phyloP scores from a whole-genome alignment of 2,888 invertebrate species.

The Acronicta leporina region DNA sequence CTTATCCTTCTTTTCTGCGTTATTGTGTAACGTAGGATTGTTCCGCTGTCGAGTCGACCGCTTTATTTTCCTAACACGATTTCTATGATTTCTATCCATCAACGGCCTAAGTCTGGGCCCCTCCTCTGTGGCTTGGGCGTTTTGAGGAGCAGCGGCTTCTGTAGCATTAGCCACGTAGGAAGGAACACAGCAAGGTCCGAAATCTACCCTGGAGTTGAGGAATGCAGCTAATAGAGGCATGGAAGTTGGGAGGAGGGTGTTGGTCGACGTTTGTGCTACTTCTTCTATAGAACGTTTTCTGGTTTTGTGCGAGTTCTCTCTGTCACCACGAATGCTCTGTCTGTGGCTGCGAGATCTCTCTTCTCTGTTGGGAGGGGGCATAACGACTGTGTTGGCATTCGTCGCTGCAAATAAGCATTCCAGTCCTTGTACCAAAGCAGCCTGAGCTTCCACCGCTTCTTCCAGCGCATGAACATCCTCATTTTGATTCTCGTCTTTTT shows the following conservation, averaged over 20 bases:
- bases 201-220: conserved; percentile 89
- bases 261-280: conserved; percentile 91
- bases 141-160: conserved; percentile 71
- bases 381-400: conserved; percentile 85
- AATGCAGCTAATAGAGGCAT: conserved; percentile 91
- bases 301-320: conserved; percentile 81
- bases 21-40: conserved; percentile 73
- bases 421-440: conserved; percentile 87
- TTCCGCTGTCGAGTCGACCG: conserved; percentile 87
- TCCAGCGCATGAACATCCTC: conserved; percentile 75
- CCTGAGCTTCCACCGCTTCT: conserved; percentile 88
- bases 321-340: conserved; percentile 84
- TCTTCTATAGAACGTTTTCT: conserved; percentile 88
- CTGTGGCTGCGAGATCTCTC: conserved; percentile 77
- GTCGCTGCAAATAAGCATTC: conserved; percentile 87
- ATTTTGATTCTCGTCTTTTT: conserved; percentile 82
- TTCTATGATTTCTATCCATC: conserved; percentile 86
- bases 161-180: conserved; percentile 52
- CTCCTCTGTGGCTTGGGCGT: conserved; percentile 72
- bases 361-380: conserved; percentile 81
- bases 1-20: conserved; percentile 75
- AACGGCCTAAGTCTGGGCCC: conserved; percentile 78
- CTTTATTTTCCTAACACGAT: conserved; percentile 88
- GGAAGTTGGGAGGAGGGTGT: conserved; percentile 90
- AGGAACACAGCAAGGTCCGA: conserved; percentile 82